A percentile compares a stretch with the other conserved stretches of the same genome.
Evolutionary conservation across 2,888 invertebrate species (phyloP).

Genomic region (Macrosoma leucophasiata): DNA sequence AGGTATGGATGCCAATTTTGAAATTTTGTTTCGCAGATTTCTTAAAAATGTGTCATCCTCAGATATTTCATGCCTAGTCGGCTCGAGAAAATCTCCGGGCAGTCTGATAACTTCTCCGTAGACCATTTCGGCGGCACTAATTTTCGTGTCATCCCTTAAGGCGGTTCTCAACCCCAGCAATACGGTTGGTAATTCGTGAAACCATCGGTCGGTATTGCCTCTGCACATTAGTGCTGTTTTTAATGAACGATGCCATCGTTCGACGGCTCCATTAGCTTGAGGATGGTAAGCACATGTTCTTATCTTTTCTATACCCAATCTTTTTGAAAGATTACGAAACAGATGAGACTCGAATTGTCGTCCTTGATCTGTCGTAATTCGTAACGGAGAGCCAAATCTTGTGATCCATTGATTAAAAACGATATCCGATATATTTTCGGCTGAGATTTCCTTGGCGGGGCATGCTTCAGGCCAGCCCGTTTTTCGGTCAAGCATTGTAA

Average conservation of each 20-base stretch:
- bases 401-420: slow-evolving; percentile 6
- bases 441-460: slow-evolving; percentile 5
- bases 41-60: not conserved
- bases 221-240: slow-evolving; percentile 5
- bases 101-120: slow-evolving; percentile 8
- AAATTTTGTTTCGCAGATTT: slow-evolving; percentile 6
- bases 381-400: slow-evolving; percentile 7
- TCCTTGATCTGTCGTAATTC: too few relatives aligned
- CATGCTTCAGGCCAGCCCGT: slow-evolving; percentile 8
- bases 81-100: slow-evolving; percentile 5
- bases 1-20: slow-evolving; percentile 5
- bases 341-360: slow-evolving; percentile 1
- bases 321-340: slow-evolving; percentile 4
- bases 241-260: slow-evolving; percentile 5
- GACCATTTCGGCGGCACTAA: slow-evolving; percentile 7
- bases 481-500: slow-evolving; percentile 30
- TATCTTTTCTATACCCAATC: slow-evolving; percentile 4
- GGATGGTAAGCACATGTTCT: slow-evolving; percentile 9
- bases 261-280: slow-evolving; percentile 7
- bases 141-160: slow-evolving; percentile 6
- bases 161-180: slow-evolving; percentile 5
- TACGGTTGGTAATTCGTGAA: slow-evolving; percentile 4
- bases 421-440: slow-evolving; percentile 8
- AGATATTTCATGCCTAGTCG: not conserved
- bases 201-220: slow-evolving; percentile 3